Evolutionary conservation across 2,113 vertebrate species (phyloP).

Genomic region (Chunga burmeisteri): DNA sequence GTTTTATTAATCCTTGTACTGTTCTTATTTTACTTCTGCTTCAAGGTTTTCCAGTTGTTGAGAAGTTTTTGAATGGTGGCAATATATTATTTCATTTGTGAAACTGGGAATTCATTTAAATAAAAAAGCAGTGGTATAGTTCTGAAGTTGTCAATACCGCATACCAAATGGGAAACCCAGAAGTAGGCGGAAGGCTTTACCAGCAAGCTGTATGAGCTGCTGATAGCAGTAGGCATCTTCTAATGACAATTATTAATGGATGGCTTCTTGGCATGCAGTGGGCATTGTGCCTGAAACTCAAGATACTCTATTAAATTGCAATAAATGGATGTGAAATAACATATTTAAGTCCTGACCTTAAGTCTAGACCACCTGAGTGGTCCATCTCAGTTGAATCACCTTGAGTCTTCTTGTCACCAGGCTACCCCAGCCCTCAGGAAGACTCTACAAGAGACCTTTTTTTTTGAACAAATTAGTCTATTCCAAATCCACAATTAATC

Average conservation of each 20-base stretch:
- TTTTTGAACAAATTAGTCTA: not conserved
- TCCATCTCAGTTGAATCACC: not conserved
- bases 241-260: not conserved
- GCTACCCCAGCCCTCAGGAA: not conserved
- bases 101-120: not conserved
- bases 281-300: not conserved
- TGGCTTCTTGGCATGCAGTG: not conserved
- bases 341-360: not conserved
- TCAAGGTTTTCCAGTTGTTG: not conserved
- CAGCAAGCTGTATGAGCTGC: not conserved
- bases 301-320: not conserved
- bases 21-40: not conserved
- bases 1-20: not conserved
- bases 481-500: not conserved
- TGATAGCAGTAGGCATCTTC: not conserved
- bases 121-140: not conserved
- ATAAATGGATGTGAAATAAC: not conserved
- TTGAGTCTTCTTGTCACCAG: not conserved
- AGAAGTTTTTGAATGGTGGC: not conserved
- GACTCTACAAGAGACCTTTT: not conserved
- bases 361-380: not conserved
- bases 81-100: not conserved
- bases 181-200: not conserved
- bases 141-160: not conserved
- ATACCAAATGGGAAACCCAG: not conserved